phyloP scores from a whole-genome alignment of 2,797 vertebrate genomes.

The Limosa lapponica region DNA sequence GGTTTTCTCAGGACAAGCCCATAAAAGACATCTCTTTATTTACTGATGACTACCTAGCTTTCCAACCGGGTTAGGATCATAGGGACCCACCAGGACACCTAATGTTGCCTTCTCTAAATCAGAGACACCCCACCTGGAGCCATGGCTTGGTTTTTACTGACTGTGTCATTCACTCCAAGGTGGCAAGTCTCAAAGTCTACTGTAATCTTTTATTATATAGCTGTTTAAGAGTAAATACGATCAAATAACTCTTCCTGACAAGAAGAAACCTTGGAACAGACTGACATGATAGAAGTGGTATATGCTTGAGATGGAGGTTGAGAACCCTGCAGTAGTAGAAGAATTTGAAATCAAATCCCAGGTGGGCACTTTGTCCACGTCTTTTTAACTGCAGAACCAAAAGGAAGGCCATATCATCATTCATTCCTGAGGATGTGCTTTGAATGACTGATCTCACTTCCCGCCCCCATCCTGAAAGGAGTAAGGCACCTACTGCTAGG shows the following conservation, averaged over 20 bases:
- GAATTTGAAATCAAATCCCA: neutral
- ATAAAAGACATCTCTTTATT: neutral
- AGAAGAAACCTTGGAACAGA: neutral
- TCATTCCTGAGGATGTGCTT: neutral
- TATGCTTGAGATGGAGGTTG: rapidly evolving
- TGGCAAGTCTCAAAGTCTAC: neutral
- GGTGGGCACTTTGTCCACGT: neutral
- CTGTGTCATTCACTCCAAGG: neutral
- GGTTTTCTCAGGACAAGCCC: neutral
- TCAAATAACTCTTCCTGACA: neutral
- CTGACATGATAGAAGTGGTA: neutral
- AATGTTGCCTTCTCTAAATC: neutral
- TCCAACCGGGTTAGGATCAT: neutral
- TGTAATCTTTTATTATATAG: neutral
- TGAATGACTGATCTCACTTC: neutral
- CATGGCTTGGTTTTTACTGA: neutral
- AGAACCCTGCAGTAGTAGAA: neutral
- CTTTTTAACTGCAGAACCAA: neutral
- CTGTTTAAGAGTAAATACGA: neutral
- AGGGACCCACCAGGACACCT: neutral
- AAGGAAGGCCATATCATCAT: neutral
- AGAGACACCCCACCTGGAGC: rapidly evolving
- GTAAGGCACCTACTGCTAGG: neutral
- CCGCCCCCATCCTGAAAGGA: neutral
- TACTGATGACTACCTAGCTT: neutral